A percentile compares a stretch with the other conserved stretches of the same genome.
Conservation (phyloP, 1,140 invertebrate genomes). For the Battus philenor region DNA sequence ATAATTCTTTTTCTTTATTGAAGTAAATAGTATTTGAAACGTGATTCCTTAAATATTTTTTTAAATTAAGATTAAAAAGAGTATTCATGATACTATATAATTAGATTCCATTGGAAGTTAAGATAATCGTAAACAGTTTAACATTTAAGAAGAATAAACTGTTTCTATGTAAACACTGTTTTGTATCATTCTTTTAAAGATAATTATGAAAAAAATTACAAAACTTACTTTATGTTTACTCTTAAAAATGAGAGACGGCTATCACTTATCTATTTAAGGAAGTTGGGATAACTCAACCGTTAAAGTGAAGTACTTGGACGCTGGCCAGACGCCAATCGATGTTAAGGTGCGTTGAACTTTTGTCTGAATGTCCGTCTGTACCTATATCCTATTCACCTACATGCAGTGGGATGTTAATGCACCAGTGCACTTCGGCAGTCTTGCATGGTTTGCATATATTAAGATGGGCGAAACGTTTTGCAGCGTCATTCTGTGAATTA, state of each 20-base stretch:
- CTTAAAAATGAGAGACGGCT: slow-evolving; percentile 5
- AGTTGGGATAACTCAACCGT: slow-evolving; percentile 48
- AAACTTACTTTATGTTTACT: too few species aligned
- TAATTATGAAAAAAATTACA: too few species aligned
- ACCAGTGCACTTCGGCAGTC: slow-evolving; percentile 21
- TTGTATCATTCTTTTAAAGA: too few species aligned
- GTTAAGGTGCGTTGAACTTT: slow-evolving; percentile 59
- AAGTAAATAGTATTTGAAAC: too few species aligned
- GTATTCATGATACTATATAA: too few species aligned
- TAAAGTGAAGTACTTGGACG: slow-evolving; percentile 62
- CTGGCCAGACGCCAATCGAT: slow-evolving; percentile 54
- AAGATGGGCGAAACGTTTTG: slow-evolving; percentile 1
- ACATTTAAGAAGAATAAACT: too few species aligned
- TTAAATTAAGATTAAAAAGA: too few species aligned
- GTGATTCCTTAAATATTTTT: too few species aligned
- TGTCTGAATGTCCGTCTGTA: slow-evolving; percentile 29
- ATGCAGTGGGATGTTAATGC: slow-evolving; percentile 31
- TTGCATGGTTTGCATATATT: slow-evolving; percentile 1
- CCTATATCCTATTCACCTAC: slow-evolving; percentile 32
- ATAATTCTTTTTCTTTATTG: too few species aligned
- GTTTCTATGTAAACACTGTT: too few species aligned
- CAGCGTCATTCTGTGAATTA: slow-evolving; percentile 3
- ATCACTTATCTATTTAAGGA: slow-evolving; percentile 64
- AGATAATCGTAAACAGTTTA: too few species aligned
- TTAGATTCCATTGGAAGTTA: too few species aligned